Conservation (phyloP, 2,113 vertebrate species). For the Jacana jacana region DNA sequence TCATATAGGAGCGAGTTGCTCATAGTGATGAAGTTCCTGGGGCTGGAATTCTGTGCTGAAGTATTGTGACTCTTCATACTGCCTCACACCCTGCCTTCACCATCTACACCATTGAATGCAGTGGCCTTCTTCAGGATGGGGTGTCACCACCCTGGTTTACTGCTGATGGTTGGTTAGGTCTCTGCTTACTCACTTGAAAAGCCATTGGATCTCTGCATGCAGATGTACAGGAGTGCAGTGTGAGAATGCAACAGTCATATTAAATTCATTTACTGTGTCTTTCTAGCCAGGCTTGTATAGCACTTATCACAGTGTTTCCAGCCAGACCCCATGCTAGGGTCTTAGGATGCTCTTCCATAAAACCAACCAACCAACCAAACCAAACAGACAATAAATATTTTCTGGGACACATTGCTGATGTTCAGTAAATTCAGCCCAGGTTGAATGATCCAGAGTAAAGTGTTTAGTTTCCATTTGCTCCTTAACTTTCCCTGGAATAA, state of each 20-base stretch:
- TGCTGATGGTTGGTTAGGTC: neutral
- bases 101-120: neutral
- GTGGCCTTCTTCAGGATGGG: neutral
- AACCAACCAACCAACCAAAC: no score
- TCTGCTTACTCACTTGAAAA: neutral
- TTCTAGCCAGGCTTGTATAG: neutral
- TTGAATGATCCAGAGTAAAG: neutral
- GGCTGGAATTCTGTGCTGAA: neutral
- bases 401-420: neutral
- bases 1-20: neutral
- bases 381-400: neutral
- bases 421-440: neutral
- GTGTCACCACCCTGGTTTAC: neutral
- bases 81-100: neutral
- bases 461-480: neutral
- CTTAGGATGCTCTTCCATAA: neutral
- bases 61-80: neutral
- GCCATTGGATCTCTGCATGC: neutral
- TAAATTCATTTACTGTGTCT: neutral
- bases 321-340: neutral
- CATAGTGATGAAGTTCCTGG: neutral
- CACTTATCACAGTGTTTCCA: neutral
- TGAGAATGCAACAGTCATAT: no score
- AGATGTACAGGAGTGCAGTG: no score
- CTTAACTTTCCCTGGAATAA: constrained; percentile 9